Conservation (phyloP, 2,888 invertebrate species). For the Ennomos fuscantarius region DNA sequence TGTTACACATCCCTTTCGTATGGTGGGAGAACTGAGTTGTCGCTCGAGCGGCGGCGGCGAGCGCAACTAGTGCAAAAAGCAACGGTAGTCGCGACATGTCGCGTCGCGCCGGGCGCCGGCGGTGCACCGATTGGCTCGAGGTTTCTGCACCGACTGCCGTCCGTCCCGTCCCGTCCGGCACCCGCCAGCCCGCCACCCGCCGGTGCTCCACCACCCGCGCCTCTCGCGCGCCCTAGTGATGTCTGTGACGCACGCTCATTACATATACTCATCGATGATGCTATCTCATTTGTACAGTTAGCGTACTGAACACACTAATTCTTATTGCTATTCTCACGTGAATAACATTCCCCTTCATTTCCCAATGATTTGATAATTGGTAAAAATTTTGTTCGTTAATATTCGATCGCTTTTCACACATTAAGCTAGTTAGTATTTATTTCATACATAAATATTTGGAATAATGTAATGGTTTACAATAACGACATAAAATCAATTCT, state of each 20-base stretch:
- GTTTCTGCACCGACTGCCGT: slow-evolving; percentile 15
- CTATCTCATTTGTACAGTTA: slow-evolving; percentile 55
- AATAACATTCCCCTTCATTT: slow-evolving; percentile 20
- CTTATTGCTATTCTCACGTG: slow-evolving; percentile 42
- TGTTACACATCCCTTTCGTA: slow-evolving; percentile 74
- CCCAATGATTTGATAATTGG: slow-evolving; percentile 23
- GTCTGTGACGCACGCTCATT: slow-evolving; percentile 49
- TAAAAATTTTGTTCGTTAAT: slow-evolving; percentile 17
- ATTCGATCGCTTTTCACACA: slow-evolving; percentile 15
- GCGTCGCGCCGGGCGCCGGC: slow-evolving; percentile 64
- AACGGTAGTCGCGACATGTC: slow-evolving; percentile 67
- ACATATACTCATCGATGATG: slow-evolving; percentile 66
- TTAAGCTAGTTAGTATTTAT: slow-evolving; percentile 3
- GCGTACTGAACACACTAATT: slow-evolving; percentile 40
- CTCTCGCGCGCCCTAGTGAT: slow-evolving; percentile 54
- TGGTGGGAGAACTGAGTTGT: slow-evolving; percentile 21
- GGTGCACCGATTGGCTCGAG: slow-evolving; percentile 60
- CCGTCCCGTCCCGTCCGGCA: too few species aligned
- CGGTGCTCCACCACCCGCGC: slow-evolving; percentile 9
- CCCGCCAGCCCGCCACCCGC: slow-evolving; percentile 21
- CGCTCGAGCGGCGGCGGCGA: slow-evolving; percentile 58
- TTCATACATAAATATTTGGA: background rate
- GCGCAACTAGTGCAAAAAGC: slow-evolving; percentile 83
- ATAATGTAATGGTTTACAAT: too few species aligned
- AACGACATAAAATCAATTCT: too few species aligned